These are phyloP conservation scores for Hypotaenidia okinawae DNA, from an alignment of 2,797 vertebrate species.

Conservation along the genomic window DNA sequence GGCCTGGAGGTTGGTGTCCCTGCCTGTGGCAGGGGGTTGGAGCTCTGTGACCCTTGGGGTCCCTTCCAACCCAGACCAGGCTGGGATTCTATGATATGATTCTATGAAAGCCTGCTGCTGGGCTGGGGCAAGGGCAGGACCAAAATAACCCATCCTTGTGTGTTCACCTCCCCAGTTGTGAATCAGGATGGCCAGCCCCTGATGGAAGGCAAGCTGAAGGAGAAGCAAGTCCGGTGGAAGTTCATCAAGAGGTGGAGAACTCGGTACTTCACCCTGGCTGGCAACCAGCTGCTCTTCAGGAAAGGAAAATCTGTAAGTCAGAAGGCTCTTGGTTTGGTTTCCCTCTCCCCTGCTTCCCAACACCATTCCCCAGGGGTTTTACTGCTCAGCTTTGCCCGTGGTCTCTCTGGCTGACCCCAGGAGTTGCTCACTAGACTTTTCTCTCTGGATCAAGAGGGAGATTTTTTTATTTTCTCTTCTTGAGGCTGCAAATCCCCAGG, in stretches of 20 bases:
- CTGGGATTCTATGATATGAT: too few species aligned
- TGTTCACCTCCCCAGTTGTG: conserved; percentile 78
- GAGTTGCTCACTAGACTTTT: background rate
- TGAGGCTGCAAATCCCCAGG: background rate
- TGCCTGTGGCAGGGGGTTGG: too few species aligned
- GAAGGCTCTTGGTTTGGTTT: background rate
- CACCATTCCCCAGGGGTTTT: background rate
- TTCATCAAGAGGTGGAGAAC: conserved; percentile 98
- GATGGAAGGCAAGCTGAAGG: conserved; percentile 95
- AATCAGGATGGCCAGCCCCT: conserved; percentile 94
- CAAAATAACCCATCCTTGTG: background rate
- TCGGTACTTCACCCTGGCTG: conserved; percentile 95
- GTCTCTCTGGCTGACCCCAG: background rate
- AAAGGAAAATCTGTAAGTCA: conserved; percentile 92
- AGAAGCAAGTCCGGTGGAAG: conserved; percentile 97
- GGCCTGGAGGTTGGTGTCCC: too few species aligned
- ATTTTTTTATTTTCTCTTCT: background rate
- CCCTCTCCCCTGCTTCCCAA: background rate
- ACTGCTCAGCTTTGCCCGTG: background rate
- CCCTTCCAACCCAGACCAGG: too few species aligned
- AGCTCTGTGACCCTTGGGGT: too few species aligned
- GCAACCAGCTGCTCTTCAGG: conserved; percentile 94
- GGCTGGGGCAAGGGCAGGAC: background rate
- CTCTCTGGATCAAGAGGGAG: background rate
- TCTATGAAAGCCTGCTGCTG: background rate